These are phyloP conservation scores for Natrix natrix DNA, from an alignment of 2,797 vertebrate genomes.

Conservation along the genomic window DNA sequence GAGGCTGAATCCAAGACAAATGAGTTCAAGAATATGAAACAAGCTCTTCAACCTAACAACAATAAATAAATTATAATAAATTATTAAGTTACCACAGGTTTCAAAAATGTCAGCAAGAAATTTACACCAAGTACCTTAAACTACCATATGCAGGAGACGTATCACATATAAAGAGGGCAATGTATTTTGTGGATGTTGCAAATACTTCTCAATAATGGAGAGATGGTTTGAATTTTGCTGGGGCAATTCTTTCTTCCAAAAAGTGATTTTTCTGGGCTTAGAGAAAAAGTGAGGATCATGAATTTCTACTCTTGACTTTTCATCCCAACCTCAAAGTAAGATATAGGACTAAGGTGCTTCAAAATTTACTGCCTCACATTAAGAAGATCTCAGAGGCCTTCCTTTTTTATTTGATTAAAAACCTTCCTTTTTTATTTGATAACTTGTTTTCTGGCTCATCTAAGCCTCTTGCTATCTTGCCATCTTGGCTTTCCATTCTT, in stretches of 20 bases:
- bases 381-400: background rate
- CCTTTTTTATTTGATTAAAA: background rate
- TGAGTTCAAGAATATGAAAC: background rate
- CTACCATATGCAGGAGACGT: background rate
- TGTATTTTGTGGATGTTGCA: background rate
- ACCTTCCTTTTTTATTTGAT: background rate
- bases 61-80: constrained; percentile 11
- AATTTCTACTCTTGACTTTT: background rate
- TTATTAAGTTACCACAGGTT: constrained; percentile 13
- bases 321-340: background rate
- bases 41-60: background rate
- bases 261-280: background rate
- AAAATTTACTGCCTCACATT: background rate
- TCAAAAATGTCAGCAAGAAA: constrained; percentile 8
- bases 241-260: background rate
- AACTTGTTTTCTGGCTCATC: background rate
- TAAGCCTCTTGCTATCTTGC: background rate
- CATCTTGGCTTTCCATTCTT: background rate
- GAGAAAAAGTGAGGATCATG: background rate
- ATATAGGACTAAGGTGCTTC: constrained; percentile 21
- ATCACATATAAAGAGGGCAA: background rate
- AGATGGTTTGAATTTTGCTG: background rate
- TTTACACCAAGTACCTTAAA: background rate
- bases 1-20: background rate
- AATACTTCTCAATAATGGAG: background rate